Evolutionary conservation across 1,140 invertebrate genomes (phyloP).

Genomic region (Atta cephalotes): DNA sequence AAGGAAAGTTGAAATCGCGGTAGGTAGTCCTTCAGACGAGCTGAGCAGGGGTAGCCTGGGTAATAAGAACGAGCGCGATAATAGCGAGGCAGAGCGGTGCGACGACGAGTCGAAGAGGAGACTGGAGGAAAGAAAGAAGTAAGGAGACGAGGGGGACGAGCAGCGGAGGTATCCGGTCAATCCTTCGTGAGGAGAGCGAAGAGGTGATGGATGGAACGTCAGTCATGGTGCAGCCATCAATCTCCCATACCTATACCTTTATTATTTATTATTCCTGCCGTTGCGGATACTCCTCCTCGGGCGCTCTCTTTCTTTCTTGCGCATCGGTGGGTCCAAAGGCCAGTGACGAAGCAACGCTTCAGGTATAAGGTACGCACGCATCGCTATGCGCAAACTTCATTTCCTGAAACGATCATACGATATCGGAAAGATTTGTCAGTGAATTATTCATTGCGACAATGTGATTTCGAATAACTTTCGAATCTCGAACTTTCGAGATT

Average conservation of each 20-base stretch:
- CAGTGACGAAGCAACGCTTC: constrained; percentile 81
- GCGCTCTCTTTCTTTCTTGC: constrained; percentile 63
- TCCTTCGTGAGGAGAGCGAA: constrained; percentile 70
- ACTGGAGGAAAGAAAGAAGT: constrained; percentile 36
- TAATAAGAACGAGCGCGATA: constrained; percentile 74
- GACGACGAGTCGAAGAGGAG: constrained; percentile 46
- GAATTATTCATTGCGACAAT: constrained; percentile 19
- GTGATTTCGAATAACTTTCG: constrained; percentile 3
- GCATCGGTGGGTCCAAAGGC: constrained; percentile 74
- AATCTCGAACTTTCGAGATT: background rate
- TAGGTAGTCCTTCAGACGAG: constrained; percentile 64
- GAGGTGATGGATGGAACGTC: constrained; percentile 86
- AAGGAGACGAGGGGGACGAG: constrained; percentile 33
- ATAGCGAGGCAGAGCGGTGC: constrained; percentile 53
- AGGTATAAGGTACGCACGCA: constrained; percentile 61
- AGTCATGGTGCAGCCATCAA: constrained; percentile 85
- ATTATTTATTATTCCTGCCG: constrained; percentile 85
- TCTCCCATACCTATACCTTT: constrained; percentile 81
- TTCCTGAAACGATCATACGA: constrained; percentile 21
- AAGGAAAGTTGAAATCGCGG: constrained; percentile 49
- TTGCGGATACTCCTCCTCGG: constrained; percentile 74
- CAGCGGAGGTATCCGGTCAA: constrained; percentile 62
- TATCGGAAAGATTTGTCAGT: background rate
- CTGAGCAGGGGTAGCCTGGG: constrained; percentile 55
- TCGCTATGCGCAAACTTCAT: constrained; percentile 63